A percentile compares a stretch with the other conserved stretches of the same genome.
Evolutionary conservation across 2,797 vertebrate genomes (phyloP).

Genomic region (Antennarius maculatus): DNA sequence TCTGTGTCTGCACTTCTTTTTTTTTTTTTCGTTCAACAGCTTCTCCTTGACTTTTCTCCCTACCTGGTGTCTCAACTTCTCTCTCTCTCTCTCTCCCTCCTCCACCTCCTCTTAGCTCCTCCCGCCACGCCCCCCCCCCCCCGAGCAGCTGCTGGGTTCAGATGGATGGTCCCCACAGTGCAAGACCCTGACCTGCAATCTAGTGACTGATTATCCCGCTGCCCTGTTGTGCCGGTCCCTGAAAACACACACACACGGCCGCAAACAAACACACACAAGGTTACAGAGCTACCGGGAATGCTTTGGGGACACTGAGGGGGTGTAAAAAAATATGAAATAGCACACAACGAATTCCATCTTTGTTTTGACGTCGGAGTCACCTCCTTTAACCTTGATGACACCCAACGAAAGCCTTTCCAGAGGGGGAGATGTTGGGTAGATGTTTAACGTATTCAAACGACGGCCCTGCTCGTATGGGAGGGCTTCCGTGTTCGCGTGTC

Average conservation of each 20-base stretch:
- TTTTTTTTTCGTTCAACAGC: conserved; percentile 42
- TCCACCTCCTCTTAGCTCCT: conserved; percentile 45
- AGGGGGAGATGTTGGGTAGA: conserved; percentile 39
- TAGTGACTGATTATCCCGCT: conserved; percentile 78
- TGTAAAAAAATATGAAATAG: conserved; percentile 14
- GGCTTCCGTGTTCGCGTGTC: conserved; percentile 49
- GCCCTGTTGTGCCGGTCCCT: conserved; percentile 61
- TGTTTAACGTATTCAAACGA: conserved; percentile 52
- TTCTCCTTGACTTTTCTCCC: conserved; percentile 67
- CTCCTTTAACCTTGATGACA: conserved; percentile 64
- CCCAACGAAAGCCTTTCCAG: conserved; percentile 51
- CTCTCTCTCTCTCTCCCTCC: conserved; percentile 12
- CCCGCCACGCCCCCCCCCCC: conserved; percentile 48
- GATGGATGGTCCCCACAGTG: conserved; percentile 75
- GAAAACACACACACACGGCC: conserved; percentile 50
- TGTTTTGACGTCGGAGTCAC: conserved; percentile 50
- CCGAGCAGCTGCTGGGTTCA: conserved; percentile 76
- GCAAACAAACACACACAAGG: conserved; percentile 53
- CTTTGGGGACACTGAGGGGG: conserved; percentile 33
- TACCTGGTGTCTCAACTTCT: conserved; percentile 30
- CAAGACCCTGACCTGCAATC: conserved; percentile 74
- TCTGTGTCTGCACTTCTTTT: neutral
- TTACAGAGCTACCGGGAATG: conserved; percentile 52
- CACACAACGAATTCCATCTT: conserved; percentile 54
- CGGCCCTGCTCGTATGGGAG: conserved; percentile 27